Percentiles rank a stretch among this genome's conserved stretches.
Evolutionary conservation across 2,888 invertebrate genomes (phyloP).

Genomic region (Dasypolia templi): DNA sequence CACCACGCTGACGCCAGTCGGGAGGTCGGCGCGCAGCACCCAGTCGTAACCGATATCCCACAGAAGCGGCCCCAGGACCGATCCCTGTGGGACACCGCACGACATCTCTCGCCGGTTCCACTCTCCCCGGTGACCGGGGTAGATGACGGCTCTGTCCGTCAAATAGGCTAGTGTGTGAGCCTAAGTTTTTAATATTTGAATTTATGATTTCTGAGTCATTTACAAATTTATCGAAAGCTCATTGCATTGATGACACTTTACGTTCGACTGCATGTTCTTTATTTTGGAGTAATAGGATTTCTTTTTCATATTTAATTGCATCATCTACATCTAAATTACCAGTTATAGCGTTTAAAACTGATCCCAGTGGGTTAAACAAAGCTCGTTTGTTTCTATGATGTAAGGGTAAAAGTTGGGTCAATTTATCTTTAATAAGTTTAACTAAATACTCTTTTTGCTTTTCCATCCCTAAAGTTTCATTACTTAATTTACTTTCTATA

Average conservation of each 20-base stretch:
- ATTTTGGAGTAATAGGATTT: too few relatives aligned
- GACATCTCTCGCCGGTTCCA: too few relatives aligned
- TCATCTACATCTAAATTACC: not conserved
- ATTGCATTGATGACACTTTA: conserved; percentile 8
- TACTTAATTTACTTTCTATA: not conserved
- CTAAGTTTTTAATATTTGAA: conserved; percentile 1
- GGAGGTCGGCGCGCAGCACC: too few relatives aligned
- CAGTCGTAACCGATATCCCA: too few relatives aligned
- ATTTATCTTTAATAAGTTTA: not conserved
- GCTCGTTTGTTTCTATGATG: not conserved
- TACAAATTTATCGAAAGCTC: not conserved
- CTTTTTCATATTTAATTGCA: conserved; percentile 3
- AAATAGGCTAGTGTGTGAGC: too few relatives aligned
- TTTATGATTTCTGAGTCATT: not conserved
- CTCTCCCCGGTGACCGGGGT: too few relatives aligned
- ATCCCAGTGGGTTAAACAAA: not conserved
- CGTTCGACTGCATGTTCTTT: not conserved
- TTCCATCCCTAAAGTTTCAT: not conserved
- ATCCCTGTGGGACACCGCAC: too few relatives aligned
- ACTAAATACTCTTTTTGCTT: too few relatives aligned
- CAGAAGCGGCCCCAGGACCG: too few relatives aligned
- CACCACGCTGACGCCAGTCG: too few relatives aligned
- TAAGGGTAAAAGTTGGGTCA: not conserved
- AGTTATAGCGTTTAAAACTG: not conserved
- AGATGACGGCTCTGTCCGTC: too few relatives aligned